Base-by-base conservation (phyloP, 2,888 invertebrate species). In the Horisme vitalbata region DNA sequence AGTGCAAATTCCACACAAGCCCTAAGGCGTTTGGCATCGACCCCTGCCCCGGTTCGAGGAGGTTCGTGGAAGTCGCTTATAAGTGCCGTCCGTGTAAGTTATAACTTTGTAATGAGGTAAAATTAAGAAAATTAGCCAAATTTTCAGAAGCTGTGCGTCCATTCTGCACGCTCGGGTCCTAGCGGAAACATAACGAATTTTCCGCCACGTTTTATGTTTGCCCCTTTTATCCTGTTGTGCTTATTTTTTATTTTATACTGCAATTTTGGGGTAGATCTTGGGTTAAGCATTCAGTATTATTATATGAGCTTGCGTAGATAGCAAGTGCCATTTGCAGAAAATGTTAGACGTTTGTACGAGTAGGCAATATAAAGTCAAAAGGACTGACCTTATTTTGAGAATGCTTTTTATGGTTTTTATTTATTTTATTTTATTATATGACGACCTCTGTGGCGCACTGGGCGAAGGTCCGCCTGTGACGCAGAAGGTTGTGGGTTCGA, bases 51-150 rank as follows among this genome's bases (percentile, higher is more conserved):
- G 95, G 95, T 12, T 94, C 96, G 48, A 92, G 95, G 57, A 97
- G 98, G 85, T 98, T 97, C 90, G 95, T 98, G 60, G 97, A 98
- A 90, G 96, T 98, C 57, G 96, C 96, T 65, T 99, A 97, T 91
- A 98, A 98, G 89, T 99, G 99, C 91, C 93, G 96, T 84, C 99
- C 99, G 74, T 96, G 98, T 98, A 91, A 96, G 96, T 95, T 57
- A 48, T 35, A 48, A 52, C 52, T 46, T 45, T 52, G 24, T 50
- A 47, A 46, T 51, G 37, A 49, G 45, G 41, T 44, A 46, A 46
- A 44, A 48, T 53, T 45, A 46, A 35, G 46, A 34, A 47, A 41
- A 41, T 50, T 35, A 27, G 15, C 45, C 24, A 14, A 41, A 36
- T 35, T 30, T 34, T 41, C 28, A 18, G 18, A 8, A 36, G 12